Evolutionary conservation across 2,113 vertebrate genomes (phyloP), one percentile per base, ranked within the genome.

Genomic region (Catharus fuscescens): DNA sequence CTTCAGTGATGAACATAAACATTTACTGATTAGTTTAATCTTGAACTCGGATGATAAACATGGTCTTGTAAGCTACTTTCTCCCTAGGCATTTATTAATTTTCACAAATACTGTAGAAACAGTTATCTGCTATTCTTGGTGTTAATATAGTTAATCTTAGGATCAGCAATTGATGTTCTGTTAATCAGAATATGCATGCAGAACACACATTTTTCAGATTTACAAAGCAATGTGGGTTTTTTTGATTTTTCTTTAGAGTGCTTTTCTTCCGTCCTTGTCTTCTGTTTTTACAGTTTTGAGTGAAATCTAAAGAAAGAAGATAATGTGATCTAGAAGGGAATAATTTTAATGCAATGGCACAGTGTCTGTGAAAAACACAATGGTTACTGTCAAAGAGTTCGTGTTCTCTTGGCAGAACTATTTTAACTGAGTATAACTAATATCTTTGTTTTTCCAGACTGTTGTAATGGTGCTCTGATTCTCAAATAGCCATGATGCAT

Each of bases 21-120:
- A 66, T 78, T 77, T 88, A 12, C 73, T 92, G 36, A 85, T 94
- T 74, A 87, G 65, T 76, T 86, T 94, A 87, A 8, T 85, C 59
- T 65, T 93, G 72, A 92, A 48, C 71, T 95, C 16, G 8, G 57
- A 89, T 78, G 24, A 79, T 88, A 96, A 88, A 88, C 52, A 42
- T 61, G 83, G 40, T 84, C 56, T 82, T 67, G 54, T 45, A 79
- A 94, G 66, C 89, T 93, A 59, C 48, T 83, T 89, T 92, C 34
- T n/a, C 34, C 72, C 26, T 53, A n/a, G n/a, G 21, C 38, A 90
- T 66, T 94, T 97, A 97, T 69, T 96, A 96, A 88, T 95, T 89
- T 95, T 23, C 79, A 34, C 15, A 0, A 64, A 85, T 91, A 86
- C n/a, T 45, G 5, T 40, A 90, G 38, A 57, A 65, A 69, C 8